phyloP scores from a whole-genome alignment of 2,113 vertebrate species.

The Probosciger aterrimus region DNA sequence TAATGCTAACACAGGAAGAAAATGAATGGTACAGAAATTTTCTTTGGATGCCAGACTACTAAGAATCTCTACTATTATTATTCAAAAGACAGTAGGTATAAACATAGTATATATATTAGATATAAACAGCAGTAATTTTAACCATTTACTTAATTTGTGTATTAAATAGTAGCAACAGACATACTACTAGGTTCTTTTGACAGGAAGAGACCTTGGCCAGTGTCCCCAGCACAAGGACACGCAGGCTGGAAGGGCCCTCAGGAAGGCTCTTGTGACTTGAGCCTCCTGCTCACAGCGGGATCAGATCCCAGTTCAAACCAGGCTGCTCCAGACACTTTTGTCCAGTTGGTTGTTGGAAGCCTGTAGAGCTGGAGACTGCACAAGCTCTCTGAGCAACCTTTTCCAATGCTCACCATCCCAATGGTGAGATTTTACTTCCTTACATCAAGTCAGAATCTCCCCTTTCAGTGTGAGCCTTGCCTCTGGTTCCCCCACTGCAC shows the following conservation, averaged over 20 bases:
- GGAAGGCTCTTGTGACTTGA: not conserved
- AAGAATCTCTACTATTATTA: not conserved
- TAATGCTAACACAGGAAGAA: fast-evolving
- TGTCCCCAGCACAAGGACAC: not conserved
- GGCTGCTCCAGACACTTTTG: not conserved
- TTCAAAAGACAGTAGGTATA: not conserved
- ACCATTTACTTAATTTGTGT: not conserved
- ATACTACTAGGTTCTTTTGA: not conserved
- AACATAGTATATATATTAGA: not conserved
- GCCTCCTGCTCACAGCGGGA: not conserved
- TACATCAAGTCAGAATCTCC: not conserved
- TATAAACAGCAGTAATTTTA: not conserved
- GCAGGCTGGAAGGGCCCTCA: not conserved
- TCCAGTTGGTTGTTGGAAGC: not conserved
- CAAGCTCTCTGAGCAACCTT: not conserved
- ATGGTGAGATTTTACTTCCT: not conserved
- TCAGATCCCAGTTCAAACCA: not conserved
- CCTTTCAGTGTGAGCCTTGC: not conserved
- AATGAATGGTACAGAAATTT: fast-evolving
- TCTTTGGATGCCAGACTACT: not conserved
- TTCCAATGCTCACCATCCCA: not conserved
- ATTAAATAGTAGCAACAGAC: not conserved
- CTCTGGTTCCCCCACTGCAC: not conserved
- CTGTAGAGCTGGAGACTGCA: not conserved
- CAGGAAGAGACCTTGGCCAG: not conserved